phyloP scores from a whole-genome alignment of 2,888 invertebrate species.

The Athalia cordata region DNA sequence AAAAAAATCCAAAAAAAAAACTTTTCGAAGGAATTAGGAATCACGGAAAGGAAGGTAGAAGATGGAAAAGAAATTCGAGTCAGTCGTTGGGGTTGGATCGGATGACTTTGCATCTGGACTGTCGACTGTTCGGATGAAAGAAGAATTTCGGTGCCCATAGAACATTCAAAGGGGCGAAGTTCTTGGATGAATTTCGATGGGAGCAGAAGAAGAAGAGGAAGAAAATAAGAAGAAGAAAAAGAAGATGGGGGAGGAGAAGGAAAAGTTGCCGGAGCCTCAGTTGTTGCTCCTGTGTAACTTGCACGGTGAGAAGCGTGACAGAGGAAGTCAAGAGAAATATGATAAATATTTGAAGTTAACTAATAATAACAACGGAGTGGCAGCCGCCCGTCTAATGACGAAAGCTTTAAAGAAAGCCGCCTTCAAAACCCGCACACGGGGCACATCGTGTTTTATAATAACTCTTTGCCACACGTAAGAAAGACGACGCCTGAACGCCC shows the following conservation, averaged over 20 bases:
- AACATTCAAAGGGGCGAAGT: neutral
- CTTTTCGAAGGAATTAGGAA: neutral
- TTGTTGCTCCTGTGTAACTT: neutral
- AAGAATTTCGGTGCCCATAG: neutral
- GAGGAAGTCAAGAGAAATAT: slow-evolving; percentile 55
- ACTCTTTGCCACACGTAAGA: slow-evolving; percentile 49
- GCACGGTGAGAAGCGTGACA: slow-evolving; percentile 9
- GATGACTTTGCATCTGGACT: neutral
- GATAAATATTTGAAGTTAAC: slow-evolving; percentile 69
- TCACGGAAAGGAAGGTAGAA: neutral
- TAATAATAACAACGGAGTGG: slow-evolving; percentile 65
- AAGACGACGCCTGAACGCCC: slow-evolving; percentile 32
- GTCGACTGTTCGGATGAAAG: neutral
- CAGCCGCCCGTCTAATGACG: slow-evolving; percentile 56
- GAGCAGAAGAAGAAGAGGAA: neutral
- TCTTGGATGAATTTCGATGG: neutral
- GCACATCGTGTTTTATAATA: slow-evolving; percentile 57
- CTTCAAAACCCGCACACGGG: slow-evolving; percentile 49
- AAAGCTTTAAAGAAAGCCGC: slow-evolving; percentile 58
- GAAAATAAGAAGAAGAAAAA: neutral
- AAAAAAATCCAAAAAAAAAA: too few species aligned
- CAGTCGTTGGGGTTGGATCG: neutral
- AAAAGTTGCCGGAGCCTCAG: neutral
- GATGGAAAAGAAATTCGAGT: neutral
- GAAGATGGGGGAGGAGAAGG: neutral